These are phyloP conservation scores for Drosophila diplacantha DNA, from an alignment of 2,888 invertebrate genomes.

Conservation along the genomic window DNA sequence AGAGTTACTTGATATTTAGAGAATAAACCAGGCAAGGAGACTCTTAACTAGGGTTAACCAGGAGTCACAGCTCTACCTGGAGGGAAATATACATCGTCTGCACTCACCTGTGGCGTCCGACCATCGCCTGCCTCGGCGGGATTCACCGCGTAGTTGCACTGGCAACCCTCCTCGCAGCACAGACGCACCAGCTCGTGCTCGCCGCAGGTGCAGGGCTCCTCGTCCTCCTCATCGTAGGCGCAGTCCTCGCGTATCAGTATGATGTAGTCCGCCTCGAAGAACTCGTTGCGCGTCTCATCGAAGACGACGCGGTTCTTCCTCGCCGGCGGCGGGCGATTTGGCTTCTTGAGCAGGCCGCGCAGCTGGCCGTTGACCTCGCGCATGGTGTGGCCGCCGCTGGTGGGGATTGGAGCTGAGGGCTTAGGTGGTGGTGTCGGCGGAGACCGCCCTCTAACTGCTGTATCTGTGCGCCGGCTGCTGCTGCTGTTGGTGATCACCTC, in stretches of 20 bases:
- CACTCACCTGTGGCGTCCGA: conserved; percentile 77
- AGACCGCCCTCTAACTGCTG: conserved; percentile 9
- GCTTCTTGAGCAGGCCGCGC: conserved; percentile 84
- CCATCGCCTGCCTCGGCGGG: conserved; percentile 55
- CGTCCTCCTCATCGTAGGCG: conserved; percentile 88
- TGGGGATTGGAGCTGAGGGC: conserved; percentile 1
- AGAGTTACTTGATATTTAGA: background rate
- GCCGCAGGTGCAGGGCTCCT: conserved; percentile 86
- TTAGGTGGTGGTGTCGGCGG: conserved; percentile 11
- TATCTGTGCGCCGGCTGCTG: conserved; percentile 14
- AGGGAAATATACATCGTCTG: background rate
- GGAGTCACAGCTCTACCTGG: no score
- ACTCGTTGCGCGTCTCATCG: conserved; percentile 92
- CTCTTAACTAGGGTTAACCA: background rate
- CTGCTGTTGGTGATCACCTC: conserved; percentile 9
- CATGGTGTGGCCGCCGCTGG: conserved; percentile 61
- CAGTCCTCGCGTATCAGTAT: conserved; percentile 93
- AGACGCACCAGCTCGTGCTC: conserved; percentile 83
- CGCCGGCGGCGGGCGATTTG: conserved; percentile 82
- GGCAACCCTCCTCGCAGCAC: conserved; percentile 85
- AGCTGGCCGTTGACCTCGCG: conserved; percentile 78
- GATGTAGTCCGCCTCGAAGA: conserved; percentile 94
- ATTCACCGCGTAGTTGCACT: conserved; percentile 79
- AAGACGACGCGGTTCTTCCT: conserved; percentile 90
- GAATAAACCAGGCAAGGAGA: background rate